phyloP scores from a whole-genome alignment of 2,113 vertebrate genomes.

The Pseudonaja textilis region DNA sequence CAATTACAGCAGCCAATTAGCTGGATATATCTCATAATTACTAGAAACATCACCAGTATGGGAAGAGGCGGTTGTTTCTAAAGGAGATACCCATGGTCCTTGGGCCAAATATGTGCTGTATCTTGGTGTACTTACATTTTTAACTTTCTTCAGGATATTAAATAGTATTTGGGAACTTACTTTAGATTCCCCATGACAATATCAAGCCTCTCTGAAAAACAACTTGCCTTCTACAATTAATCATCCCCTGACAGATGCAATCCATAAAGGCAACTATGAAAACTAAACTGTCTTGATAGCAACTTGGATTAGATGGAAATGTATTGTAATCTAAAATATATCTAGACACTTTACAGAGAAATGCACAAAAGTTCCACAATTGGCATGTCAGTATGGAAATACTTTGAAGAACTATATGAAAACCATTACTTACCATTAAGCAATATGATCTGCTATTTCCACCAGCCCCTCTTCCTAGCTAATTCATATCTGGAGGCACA shows the following conservation, averaged over 20 bases:
- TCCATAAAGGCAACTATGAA: background rate
- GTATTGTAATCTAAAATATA: background rate
- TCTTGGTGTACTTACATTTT: background rate
- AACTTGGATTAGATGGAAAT: background rate
- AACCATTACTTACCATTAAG: background rate
- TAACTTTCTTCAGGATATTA: background rate
- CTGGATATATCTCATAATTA: background rate
- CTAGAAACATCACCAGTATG: background rate
- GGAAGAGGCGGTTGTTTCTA: background rate
- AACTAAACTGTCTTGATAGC: background rate
- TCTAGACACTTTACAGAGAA: background rate
- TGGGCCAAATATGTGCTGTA: background rate
- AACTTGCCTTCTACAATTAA: background rate
- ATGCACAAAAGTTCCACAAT: background rate
- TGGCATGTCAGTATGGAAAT: background rate
- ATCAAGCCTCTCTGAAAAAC: background rate
- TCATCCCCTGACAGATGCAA: background rate
- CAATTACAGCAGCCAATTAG: background rate
- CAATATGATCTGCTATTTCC: background rate
- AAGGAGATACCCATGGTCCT: background rate
- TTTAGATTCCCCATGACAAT: background rate
- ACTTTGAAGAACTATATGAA: background rate
- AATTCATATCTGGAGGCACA: background rate
- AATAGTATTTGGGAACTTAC: background rate
- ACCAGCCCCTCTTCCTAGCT: background rate